Percentiles rank a stretch among this genome's conserved stretches.
Conservation (phyloP, 2,888 invertebrate species). For the Diloba caeruleocephala region DNA sequence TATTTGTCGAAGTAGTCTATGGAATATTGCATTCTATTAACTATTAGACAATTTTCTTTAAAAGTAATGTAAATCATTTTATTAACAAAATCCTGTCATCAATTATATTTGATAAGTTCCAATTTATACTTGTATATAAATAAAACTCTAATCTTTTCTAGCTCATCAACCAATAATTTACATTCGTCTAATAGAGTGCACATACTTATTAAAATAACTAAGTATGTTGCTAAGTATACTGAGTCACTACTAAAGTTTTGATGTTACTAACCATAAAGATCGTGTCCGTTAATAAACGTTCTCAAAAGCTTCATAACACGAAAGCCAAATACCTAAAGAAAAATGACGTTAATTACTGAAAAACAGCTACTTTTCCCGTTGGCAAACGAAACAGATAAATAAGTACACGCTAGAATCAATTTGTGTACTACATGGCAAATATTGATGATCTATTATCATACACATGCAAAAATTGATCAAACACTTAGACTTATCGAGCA, state of each 20-base stretch:
- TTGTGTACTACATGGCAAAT: conserved; percentile 53
- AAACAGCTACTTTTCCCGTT: conserved; percentile 35
- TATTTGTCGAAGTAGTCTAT: too few relatives aligned
- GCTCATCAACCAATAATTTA: too few relatives aligned
- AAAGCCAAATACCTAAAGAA: conserved; percentile 14
- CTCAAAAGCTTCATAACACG: conserved; percentile 7
- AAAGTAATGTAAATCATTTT: too few relatives aligned
- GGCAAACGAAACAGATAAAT: conserved; percentile 36
- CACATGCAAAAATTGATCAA: conserved; percentile 68
- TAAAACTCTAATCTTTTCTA: too few relatives aligned
- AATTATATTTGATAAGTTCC: background rate
- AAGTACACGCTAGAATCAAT: conserved; percentile 26
- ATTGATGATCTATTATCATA: conserved; percentile 68
- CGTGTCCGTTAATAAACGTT: background rate
- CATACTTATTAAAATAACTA: too few relatives aligned
- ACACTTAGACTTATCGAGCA: conserved; percentile 66
- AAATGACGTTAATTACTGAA: conserved; percentile 25
- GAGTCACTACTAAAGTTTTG: too few relatives aligned
- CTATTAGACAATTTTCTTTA: too few relatives aligned
- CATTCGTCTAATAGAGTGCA: too few relatives aligned
- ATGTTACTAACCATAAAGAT: too few relatives aligned
- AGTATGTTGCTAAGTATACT: too few relatives aligned
- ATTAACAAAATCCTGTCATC: background rate
- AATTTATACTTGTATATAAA: too few relatives aligned
- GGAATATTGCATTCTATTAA: too few relatives aligned